A percentile compares a stretch with the other conserved stretches of the same genome.
These are phyloP conservation scores for Pelobates cultripes DNA, from an alignment of 2,797 vertebrate species.

Conservation along the genomic window DNA sequence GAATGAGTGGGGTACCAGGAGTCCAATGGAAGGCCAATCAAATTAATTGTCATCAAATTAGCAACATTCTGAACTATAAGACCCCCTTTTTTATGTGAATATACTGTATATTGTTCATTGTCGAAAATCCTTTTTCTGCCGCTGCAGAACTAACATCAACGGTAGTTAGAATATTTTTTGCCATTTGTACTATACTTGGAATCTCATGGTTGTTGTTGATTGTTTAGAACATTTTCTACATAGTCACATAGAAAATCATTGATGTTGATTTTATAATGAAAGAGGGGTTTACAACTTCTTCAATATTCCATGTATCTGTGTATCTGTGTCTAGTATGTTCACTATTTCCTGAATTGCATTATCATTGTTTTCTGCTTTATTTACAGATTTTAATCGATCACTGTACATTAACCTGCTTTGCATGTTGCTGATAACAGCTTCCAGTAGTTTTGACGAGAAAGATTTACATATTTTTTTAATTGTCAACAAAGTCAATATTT, in stretches of 20 bases:
- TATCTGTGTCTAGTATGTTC: conserved; percentile 8
- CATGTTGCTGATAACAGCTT: conserved; percentile 3
- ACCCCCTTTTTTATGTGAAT: neutral
- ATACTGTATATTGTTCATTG: neutral
- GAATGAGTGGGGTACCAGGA: conserved; percentile 7
- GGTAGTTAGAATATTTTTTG: conserved; percentile 1
- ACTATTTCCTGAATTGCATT: neutral
- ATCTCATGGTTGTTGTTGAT: neutral
- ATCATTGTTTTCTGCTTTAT: conserved; percentile 14
- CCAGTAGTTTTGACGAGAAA: conserved; percentile 5
- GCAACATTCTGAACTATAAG: neutral
- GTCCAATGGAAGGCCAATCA: conserved; percentile 8
- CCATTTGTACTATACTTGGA: conserved; percentile 7
- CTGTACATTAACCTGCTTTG: neutral
- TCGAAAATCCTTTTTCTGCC: neutral
- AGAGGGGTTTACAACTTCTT: conserved; percentile 1
- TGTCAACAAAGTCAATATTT: conserved; percentile 11
- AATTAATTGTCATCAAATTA: conserved; percentile 10
- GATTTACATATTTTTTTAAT: neutral
- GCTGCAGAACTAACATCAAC: neutral
- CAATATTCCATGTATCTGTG: neutral
- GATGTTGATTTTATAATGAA: conserved; percentile 18
- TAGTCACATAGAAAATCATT: conserved; percentile 11
- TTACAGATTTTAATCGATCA: conserved; percentile 7
- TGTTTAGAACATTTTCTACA: neutral